A percentile compares a stretch with the other conserved stretches of the same genome.
phyloP scores from a whole-genome alignment of 2,113 vertebrate species.

The Varanus komodoensis region DNA sequence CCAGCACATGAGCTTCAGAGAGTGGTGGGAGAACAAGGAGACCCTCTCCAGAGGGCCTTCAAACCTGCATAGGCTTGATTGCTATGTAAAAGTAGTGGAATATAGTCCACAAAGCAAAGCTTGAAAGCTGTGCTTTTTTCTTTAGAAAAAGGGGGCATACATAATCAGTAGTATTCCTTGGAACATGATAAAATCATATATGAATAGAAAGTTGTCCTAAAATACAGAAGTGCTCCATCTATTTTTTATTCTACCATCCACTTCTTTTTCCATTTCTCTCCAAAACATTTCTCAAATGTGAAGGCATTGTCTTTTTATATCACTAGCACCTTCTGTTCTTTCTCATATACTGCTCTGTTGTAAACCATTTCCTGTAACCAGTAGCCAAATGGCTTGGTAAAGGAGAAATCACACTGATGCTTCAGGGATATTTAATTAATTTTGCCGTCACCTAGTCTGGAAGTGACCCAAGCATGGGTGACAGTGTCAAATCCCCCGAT shows the following conservation, averaged over 20 bases:
- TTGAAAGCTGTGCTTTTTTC: slow-evolving; percentile 11
- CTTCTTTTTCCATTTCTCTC: too few species aligned
- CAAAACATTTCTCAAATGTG: accelerated
- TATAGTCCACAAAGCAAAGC: slow-evolving; percentile 40
- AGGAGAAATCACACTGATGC: neutral
- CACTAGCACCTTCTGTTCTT: neutral
- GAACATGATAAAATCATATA: neutral
- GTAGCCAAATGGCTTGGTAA: neutral
- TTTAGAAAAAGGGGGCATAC: neutral
- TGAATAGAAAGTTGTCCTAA: neutral
- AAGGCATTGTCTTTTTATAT: neutral
- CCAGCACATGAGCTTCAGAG: neutral
- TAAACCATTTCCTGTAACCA: neutral
- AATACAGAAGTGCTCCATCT: accelerated
- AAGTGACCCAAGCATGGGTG: neutral
- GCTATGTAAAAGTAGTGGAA: slow-evolving; percentile 35
- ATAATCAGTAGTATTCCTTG: slow-evolving; percentile 5
- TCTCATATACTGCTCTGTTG: neutral
- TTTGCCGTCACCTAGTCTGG: too few species aligned
- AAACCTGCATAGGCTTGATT: neutral
- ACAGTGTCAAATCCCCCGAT: neutral
- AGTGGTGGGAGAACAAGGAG: neutral
- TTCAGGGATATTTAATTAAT: neutral
- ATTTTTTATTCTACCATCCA: neutral
- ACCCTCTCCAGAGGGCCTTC: neutral